Percentiles rank a stretch among this genome's conserved stretches.
These are phyloP conservation scores for Bucco capensis DNA, from an alignment of 2,113 vertebrate genomes.

Conservation along the genomic window DNA sequence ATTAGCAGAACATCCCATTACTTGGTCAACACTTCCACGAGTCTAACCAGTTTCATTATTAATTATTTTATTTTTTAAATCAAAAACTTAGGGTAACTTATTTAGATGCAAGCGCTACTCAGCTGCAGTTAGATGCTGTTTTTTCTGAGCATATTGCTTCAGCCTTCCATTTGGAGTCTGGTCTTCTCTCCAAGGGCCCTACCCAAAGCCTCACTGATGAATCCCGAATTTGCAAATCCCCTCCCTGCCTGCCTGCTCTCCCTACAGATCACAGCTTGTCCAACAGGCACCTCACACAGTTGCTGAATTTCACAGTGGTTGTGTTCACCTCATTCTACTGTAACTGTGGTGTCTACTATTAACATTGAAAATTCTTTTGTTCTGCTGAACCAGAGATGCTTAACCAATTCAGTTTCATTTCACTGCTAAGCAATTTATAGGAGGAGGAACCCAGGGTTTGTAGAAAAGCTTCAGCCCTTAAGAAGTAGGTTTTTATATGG, in stretches of 20 bases:
- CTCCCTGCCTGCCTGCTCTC: neutral
- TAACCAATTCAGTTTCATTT: neutral
- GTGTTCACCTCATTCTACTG: neutral
- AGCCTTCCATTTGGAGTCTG: neutral
- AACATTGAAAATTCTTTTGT: neutral
- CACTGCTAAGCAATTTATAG: neutral
- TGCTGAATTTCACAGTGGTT: neutral
- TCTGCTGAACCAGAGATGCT: neutral
- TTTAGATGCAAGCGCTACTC: neutral
- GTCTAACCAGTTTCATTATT: constrained; percentile 37
- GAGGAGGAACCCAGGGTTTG: neutral
- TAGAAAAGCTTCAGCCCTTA: neutral
- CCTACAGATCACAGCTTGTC: neutral
- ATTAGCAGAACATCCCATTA: constrained; percentile 35
- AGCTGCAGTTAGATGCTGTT: rapidly evolving
- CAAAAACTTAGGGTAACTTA: neutral
- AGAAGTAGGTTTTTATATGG: neutral
- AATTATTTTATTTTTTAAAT: neutral
- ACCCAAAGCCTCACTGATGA: neutral
- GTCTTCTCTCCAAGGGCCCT: neutral
- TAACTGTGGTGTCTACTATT: neutral
- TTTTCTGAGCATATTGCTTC: neutral
- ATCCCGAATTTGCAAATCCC: neutral
- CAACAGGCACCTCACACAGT: neutral
- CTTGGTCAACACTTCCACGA: constrained; percentile 19